These are phyloP conservation scores for Noturus placidus DNA, from an alignment of 2,113 vertebrate genomes.

Conservation along the genomic window DNA sequence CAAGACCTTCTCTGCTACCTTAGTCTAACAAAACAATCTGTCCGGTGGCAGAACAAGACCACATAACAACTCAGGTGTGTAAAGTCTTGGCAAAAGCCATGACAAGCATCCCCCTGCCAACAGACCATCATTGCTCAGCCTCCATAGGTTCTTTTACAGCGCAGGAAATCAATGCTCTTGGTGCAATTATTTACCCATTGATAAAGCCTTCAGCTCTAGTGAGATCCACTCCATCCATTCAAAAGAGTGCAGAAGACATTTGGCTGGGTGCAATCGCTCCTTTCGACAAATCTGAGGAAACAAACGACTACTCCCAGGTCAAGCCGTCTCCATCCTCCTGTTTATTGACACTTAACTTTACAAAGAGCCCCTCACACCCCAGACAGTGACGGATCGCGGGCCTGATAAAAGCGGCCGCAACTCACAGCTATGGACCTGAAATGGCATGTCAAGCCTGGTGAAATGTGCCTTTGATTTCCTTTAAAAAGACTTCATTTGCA, in stretches of 20 bases:
- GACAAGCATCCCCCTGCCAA: constrained; percentile 22
- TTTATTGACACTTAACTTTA: constrained; percentile 79
- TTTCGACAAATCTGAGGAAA: constrained; percentile 56
- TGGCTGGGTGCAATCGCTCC: constrained; percentile 34
- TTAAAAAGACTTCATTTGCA: constrained; percentile 59
- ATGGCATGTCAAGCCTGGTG: constrained; percentile 32
- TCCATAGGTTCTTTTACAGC: constrained; percentile 41
- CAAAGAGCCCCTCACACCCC: constrained; percentile 62
- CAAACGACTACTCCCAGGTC: constrained; percentile 68
- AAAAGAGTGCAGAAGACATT: constrained; percentile 32
- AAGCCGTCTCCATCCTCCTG: constrained; percentile 72
- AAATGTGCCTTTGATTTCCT: constrained; percentile 62
- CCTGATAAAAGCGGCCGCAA: constrained; percentile 38
- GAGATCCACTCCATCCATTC: constrained; percentile 68
- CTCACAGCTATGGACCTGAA: constrained; percentile 39
- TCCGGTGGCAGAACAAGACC: not conserved
- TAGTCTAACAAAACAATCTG: not conserved
- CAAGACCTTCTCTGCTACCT: not conserved
- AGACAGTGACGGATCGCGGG: constrained; percentile 58
- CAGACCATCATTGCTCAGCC: constrained; percentile 53
- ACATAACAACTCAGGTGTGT: constrained; percentile 14
- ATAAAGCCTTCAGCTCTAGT: constrained; percentile 73
- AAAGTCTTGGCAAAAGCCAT: not conserved
- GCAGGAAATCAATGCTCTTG: constrained; percentile 71
- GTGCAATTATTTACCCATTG: constrained; percentile 79